Evolutionary conservation across 2,888 invertebrate genomes (phyloP), one percentile per base, ranked within the genome.

Genomic region (Rotaria macrura): DNA sequence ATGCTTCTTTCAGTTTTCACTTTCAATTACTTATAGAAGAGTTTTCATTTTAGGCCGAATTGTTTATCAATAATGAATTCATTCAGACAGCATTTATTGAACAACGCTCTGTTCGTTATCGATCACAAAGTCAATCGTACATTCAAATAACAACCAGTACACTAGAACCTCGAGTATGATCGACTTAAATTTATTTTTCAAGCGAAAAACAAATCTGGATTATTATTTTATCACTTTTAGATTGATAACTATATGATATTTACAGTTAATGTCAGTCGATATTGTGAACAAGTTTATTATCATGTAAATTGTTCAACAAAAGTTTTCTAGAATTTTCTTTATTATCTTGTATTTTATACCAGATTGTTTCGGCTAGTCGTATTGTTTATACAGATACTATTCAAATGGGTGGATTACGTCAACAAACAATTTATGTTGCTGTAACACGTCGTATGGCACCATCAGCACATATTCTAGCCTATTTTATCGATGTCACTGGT

Each of bases 221-320:
- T 12, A 25, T 5, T 25, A 38, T 79, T 25, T 79, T n/a, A 3
- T 23, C 2, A 23, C 40, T 34, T 34, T 65, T 14, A 79, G 79
- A 79, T 79, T 29, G 96, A 96, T 52, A 95, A 96, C 90, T 97
- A 96, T 90, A 94, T 97, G 89, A 94, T 97, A 86, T 95, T 97
- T 90, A 97, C 97, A 89, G 95, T 97, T 47, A 94, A 95, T 88
- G 94, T 95, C 86, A 97, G 96, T 91, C 95, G 94, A 91, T 74
- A 84, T 25, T 93, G 96, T 89, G 95, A 96, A 87, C 92, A 93
- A 74, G 96, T 97, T 91, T 95, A 95, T 90, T 97, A 96, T 89
- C 92, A 97, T 87, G 79, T 79, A 79, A 43, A n/a, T 43, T 40
- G 10, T 40, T 10, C 17, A 3, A 17, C 14, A 12, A 49, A 49